phyloP scores from a whole-genome alignment of 2,113 vertebrate species.

The Parus major region DNA sequence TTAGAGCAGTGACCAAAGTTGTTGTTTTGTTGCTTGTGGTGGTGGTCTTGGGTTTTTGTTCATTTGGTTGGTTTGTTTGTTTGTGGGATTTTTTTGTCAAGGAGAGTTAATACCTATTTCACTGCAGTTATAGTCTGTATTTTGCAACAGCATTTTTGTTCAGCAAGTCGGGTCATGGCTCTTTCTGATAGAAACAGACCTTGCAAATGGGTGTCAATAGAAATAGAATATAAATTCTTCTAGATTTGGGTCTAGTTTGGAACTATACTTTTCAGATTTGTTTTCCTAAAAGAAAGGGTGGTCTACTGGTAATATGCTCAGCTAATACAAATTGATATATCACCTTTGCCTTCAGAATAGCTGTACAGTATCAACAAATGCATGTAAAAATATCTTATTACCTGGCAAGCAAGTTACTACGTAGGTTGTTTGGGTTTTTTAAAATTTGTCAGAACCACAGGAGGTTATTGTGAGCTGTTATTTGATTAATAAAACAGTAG shows the following conservation, averaged over 20 bases:
- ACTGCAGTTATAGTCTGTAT: fast-evolving
- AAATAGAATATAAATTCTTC: background rate
- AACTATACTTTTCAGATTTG: background rate
- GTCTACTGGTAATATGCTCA: background rate
- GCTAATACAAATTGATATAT: background rate
- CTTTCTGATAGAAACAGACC: background rate
- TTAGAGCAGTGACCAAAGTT: background rate
- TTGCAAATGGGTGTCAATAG: background rate
- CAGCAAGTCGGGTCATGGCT: background rate
- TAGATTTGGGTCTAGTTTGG: background rate
- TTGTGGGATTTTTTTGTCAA: background rate
- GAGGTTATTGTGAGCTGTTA: background rate
- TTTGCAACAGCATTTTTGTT: background rate
- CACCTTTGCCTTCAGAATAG: background rate
- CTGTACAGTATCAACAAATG: background rate
- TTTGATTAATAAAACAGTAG: background rate
- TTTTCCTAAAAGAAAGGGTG: background rate
- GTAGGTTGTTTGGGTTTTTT: background rate
- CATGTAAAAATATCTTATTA: background rate
- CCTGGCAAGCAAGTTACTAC: background rate
- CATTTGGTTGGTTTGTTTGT: fast-evolving
- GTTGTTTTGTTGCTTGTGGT: background rate
- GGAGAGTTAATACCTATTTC: background rate
- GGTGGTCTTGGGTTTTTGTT: background rate
- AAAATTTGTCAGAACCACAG: background rate